Conservation (phyloP, 2,113 vertebrate species). For the Callopanchax toddi region DNA sequence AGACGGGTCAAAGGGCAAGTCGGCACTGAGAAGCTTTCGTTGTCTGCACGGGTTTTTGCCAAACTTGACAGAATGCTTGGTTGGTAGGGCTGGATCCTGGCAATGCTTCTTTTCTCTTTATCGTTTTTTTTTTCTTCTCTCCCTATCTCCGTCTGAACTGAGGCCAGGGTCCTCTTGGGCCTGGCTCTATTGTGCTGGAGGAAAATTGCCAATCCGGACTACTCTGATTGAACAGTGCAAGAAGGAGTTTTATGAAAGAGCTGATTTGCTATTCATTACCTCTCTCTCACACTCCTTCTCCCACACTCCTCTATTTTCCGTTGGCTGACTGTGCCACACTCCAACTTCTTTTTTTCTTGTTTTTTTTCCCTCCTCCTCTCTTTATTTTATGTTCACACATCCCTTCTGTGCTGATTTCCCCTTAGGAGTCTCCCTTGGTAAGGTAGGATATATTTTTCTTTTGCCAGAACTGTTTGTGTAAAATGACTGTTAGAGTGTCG, state of each 20-base stretch:
- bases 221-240: slow-evolving; percentile 78
- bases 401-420: slow-evolving; percentile 24
- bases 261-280: slow-evolving; percentile 81
- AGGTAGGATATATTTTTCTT: slow-evolving; percentile 30
- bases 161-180: slow-evolving; percentile 66
- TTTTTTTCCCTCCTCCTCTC: slow-evolving; percentile 41
- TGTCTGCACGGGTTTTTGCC: slow-evolving; percentile 44
- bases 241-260: slow-evolving; percentile 76
- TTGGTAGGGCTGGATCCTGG: slow-evolving; percentile 31
- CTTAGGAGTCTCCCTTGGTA: slow-evolving; percentile 39
- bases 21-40: slow-evolving; percentile 49
- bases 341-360: slow-evolving; percentile 52
- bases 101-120: slow-evolving; percentile 33
- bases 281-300: slow-evolving; percentile 57
- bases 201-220: slow-evolving; percentile 77
- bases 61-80: slow-evolving; percentile 51
- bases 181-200: slow-evolving; percentile 69
- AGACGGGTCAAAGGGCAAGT: slow-evolving; percentile 53
- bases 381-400: slow-evolving; percentile 44
- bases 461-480: slow-evolving; percentile 16
- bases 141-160: slow-evolving; percentile 50
- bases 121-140: slow-evolving; percentile 9
- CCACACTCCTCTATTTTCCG: slow-evolving; percentile 54
- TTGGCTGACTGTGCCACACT: slow-evolving; percentile 47
- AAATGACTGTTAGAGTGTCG: slow-evolving; percentile 54